These are phyloP conservation scores for Cyprinodon diabolis DNA, from an alignment of 2,797 vertebrate species.

Conservation along the genomic window DNA sequence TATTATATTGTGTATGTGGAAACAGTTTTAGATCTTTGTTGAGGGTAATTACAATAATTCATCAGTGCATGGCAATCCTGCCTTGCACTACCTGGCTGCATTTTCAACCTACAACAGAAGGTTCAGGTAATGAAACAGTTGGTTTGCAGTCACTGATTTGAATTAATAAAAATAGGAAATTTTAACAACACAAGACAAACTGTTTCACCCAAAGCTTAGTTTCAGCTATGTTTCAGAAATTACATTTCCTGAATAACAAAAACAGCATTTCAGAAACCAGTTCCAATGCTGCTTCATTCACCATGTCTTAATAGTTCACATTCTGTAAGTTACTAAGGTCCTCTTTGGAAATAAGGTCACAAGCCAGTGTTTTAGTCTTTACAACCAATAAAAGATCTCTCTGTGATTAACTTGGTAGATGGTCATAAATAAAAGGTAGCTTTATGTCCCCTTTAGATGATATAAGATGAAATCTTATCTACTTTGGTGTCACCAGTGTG, in stretches of 20 bases:
- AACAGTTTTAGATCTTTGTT: no score
- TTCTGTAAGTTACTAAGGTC: slow-evolving; percentile 25
- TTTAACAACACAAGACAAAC: no score
- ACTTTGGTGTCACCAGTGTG: slow-evolving; percentile 43
- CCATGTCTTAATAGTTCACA: slow-evolving; percentile 17
- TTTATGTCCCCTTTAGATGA: slow-evolving; percentile 36
- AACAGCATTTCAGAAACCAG: not conserved
- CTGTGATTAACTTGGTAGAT: slow-evolving; percentile 18
- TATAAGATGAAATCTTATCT: slow-evolving; percentile 37
- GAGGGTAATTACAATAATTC: no score
- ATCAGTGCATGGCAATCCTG: no score
- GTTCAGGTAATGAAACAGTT: no score
- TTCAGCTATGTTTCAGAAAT: no score
- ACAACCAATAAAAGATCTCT: slow-evolving; percentile 7
- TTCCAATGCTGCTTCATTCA: not conserved
- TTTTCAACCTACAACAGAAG: no score
- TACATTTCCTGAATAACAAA: not conserved
- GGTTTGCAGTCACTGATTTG: no score
- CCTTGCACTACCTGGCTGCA: no score
- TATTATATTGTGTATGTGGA: no score
- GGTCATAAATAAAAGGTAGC: slow-evolving; percentile 48
- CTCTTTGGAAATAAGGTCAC: slow-evolving; percentile 41
- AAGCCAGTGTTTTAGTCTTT: slow-evolving; percentile 49
- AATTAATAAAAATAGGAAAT: no score
- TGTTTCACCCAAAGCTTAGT: no score